Evolutionary conservation across 92 coral and sea anemone genomes (phyloP).

Genomic region (Chrysogorgia sp.): DNA sequence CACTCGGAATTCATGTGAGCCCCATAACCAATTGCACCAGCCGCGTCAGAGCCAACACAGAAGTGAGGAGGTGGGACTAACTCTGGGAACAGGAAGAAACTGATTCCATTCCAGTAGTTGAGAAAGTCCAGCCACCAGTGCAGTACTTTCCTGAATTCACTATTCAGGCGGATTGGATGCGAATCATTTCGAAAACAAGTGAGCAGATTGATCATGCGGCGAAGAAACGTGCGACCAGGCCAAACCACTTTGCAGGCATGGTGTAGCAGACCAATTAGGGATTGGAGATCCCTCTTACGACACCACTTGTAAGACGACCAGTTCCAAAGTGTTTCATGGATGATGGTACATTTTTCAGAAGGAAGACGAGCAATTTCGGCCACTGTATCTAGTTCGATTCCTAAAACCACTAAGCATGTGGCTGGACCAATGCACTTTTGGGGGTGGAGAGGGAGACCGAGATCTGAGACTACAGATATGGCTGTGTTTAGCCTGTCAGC

Average conservation of each 20-base stretch:
- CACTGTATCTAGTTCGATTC: conserved; percentile 50
- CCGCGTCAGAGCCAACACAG: conserved; percentile 52
- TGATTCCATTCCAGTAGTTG: conserved; percentile 49
- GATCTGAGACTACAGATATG: neutral
- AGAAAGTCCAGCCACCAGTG: conserved; percentile 58
- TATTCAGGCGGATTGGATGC: conserved; percentile 49
- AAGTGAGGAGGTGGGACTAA: conserved; percentile 43
- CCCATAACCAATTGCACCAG: conserved; percentile 55
- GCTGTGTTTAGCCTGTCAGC: neutral
- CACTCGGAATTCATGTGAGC: conserved; percentile 35
- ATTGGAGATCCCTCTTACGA: conserved; percentile 32
- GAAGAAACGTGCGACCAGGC: conserved; percentile 55
- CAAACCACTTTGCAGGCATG: conserved; percentile 58
- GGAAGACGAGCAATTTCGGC: conserved; percentile 46
- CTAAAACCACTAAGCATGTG: conserved; percentile 40
- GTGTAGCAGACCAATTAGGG: conserved; percentile 48
- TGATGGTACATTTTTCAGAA: conserved; percentile 32
- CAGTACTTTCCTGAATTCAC: conserved; percentile 45
- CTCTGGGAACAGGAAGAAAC: conserved; percentile 49
- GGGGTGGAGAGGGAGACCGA: conserved; percentile 20
- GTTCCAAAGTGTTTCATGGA: neutral
- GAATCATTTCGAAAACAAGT: conserved; percentile 35
- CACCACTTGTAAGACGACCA: conserved; percentile 43
- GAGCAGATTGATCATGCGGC: conserved; percentile 42
- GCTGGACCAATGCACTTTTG: conserved; percentile 51